Evolutionary conservation across 2,113 vertebrate genomes (phyloP), one percentile per base, ranked within the genome.

Genomic region (Sterrhoptilus dennistouni): DNA sequence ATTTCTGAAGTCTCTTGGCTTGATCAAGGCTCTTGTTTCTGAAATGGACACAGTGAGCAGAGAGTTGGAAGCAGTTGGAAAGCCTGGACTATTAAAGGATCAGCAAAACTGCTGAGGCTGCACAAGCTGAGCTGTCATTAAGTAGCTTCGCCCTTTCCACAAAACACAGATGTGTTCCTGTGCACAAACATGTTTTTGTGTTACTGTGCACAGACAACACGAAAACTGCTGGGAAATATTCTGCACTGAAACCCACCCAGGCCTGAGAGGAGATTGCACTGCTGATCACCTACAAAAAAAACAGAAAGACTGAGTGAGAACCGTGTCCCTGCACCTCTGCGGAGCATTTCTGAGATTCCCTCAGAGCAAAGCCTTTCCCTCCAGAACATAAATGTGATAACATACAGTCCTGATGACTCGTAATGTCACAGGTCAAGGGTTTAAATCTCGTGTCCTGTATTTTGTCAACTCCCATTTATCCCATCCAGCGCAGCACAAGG

Each of bases 391-490:
- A 89, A 80, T 9, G 63, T 56, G 85, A 9, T 63, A 92, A 85
- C 63, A 31, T 31, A 68, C 54, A 64, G 91, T 84, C 11, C 19
- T 57, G 78, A 83, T 89, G 94, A 84, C 76, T 91, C 33, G 2
- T 5, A 12, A n/a, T 71, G 90, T 80, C 95, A 94, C 74, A 94
- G 96, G 93, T 89, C 91, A 83, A 71, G 24, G 66, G 91, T 85
- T 96, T 94, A 90, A 93, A 92, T 85, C 88, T 92, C 2, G 0
- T 53, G 90, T 64, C 91, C 96, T 92, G 80, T 28, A 60, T 83
- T 92, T 92, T 96, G 77, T 83, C 90, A 80, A 64, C 69, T 94
- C 93, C 76, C 95, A 85, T 95, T 92, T 95, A 84, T 90, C 83
- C 91, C 44, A 68, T 6, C 65, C 83, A 70, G 93, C 76, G 61